Conservation (phyloP, 30 jellyfish, hydroid and myxozoan genomes). For the Aurelia sp. region DNA sequence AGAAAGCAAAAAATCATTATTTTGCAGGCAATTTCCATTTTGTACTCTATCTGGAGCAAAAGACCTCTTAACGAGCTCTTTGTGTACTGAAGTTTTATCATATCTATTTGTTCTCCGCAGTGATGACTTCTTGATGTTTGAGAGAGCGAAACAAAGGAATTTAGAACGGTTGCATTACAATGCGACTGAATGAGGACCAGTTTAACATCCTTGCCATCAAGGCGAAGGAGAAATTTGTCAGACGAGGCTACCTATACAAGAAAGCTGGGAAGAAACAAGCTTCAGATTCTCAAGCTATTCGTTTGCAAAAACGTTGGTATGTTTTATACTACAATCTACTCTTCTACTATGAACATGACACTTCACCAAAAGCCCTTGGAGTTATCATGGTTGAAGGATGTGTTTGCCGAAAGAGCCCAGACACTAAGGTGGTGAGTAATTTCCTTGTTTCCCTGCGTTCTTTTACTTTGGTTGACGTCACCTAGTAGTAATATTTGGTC, state of each 20-base stretch:
- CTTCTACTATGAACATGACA: slow-evolving; percentile 80
- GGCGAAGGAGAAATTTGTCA: slow-evolving; percentile 64
- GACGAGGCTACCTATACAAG: slow-evolving; percentile 79
- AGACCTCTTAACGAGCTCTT: no score
- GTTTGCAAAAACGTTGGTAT: slow-evolving; percentile 92
- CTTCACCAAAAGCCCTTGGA: slow-evolving; percentile 85
- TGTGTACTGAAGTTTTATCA: no score
- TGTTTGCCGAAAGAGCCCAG: slow-evolving; percentile 45
- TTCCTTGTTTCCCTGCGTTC: not conserved
- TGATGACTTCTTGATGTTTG: slow-evolving; percentile 11
- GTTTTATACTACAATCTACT: slow-evolving; percentile 83
- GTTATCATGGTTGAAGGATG: slow-evolving; percentile 87
- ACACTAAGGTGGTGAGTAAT: slow-evolving; percentile 55
- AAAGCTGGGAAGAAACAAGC: slow-evolving; percentile 82
- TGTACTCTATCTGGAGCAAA: no score
- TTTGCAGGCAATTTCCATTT: no score
- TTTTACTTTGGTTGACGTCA: not conserved
- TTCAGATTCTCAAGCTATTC: slow-evolving; percentile 69
- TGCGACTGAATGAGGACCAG: slow-evolving; percentile 82
- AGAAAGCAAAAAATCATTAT: no score
- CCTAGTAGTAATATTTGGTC: no score
- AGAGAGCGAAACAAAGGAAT: not conserved
- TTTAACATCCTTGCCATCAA: slow-evolving; percentile 74
- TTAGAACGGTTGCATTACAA: slow-evolving; percentile 5
- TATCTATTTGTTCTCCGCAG: not conserved